A percentile compares a stretch with the other conserved stretches of the same genome.
phyloP scores from a whole-genome alignment of 2,888 invertebrate genomes.

The Brenthis hecate region DNA sequence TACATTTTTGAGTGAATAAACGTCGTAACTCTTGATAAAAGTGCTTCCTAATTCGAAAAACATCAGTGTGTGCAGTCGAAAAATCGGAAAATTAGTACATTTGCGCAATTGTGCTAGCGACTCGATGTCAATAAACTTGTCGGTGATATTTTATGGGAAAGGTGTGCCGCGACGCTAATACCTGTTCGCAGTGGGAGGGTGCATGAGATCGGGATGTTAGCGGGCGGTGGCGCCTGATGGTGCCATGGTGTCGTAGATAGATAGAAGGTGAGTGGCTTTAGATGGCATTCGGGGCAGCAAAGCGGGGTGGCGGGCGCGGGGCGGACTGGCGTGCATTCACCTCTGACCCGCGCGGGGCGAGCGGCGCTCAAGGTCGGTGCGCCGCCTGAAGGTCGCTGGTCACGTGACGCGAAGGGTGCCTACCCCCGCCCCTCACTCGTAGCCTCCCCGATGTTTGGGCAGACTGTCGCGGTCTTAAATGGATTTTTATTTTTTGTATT shows the following conservation, averaged over 20 bases:
- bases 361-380: constrained; percentile 80
- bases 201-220: constrained; percentile 60
- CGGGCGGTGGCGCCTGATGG: constrained; percentile 52
- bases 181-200: constrained; percentile 72
- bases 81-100: constrained; percentile 56
- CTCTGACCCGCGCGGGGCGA: constrained; percentile 81
- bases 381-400: constrained; percentile 80
- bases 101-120: constrained; percentile 74
- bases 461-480: constrained; percentile 57
- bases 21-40: constrained; percentile 52
- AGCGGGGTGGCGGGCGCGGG: constrained; percentile 50
- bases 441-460: constrained; percentile 50
- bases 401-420: constrained; percentile 76
- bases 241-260: constrained; percentile 63
- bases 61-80: constrained; percentile 63
- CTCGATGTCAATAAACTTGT: constrained; percentile 82
- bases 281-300: constrained; percentile 52
- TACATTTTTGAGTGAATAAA: constrained; percentile 68
- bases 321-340: constrained; percentile 73
- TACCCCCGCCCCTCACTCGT: constrained; percentile 52
- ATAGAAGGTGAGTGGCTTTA: constrained; percentile 69
- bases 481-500: constrained; percentile 19
- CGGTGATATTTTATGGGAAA: constrained; percentile 81
- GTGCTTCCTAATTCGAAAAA: constrained; percentile 58
- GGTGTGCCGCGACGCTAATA: constrained; percentile 78